Conservation (phyloP, 1,140 invertebrate genomes). For the Drosophila serrata region DNA sequence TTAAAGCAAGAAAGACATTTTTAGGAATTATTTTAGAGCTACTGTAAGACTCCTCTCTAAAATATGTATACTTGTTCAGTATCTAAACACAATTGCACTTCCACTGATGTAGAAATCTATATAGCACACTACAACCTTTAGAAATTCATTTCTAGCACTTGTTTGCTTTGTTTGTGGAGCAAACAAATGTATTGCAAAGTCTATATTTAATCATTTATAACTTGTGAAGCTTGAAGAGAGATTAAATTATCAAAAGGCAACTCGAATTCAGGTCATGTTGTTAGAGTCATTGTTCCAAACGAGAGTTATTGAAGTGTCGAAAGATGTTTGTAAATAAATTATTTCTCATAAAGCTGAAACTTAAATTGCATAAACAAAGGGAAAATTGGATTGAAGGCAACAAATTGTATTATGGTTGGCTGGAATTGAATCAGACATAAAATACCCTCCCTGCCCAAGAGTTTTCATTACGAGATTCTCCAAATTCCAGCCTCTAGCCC, state of each 20-base stretch:
- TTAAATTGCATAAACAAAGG: background rate
- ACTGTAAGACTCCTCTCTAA: background rate
- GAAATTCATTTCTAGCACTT: background rate
- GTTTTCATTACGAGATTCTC: slow-evolving; percentile 40
- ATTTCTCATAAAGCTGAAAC: background rate
- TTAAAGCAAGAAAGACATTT: background rate
- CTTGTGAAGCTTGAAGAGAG: background rate
- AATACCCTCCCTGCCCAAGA: background rate
- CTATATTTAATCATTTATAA: slow-evolving; percentile 19
- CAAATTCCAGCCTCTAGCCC: slow-evolving; percentile 12
- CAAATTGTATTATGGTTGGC: slow-evolving; percentile 7
- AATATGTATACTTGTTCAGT: background rate
- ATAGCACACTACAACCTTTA: background rate
- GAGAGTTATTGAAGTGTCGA: background rate
- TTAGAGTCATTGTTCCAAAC: background rate
- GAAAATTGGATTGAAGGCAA: background rate
- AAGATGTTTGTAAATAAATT: background rate
- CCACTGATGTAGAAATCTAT: background rate
- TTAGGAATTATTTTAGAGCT: background rate
- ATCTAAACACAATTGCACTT: background rate
- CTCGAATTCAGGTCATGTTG: background rate
- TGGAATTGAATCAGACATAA: background rate
- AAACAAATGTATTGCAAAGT: background rate
- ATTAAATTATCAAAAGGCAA: slow-evolving; percentile 6
- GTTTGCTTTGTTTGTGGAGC: slow-evolving; percentile 2